Conservation (phyloP, 1,140 invertebrate genomes). For the Helicoverpa armigera region DNA sequence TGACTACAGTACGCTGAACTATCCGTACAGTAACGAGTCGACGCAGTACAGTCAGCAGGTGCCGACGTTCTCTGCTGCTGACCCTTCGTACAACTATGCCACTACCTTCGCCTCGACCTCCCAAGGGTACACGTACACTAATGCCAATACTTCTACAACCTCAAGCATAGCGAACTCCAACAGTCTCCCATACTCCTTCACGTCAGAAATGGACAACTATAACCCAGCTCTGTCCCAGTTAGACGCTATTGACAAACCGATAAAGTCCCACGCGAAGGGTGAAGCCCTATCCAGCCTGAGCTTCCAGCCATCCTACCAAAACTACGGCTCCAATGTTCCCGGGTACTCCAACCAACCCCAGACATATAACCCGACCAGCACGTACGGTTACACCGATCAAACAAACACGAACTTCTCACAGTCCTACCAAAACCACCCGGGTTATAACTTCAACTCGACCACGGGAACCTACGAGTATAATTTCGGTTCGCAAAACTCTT, state of each 20-base stretch:
- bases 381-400: slow-evolving; percentile 60
- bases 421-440: slow-evolving; percentile 87
- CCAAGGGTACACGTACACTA: slow-evolving; percentile 69
- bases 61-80: slow-evolving; percentile 55
- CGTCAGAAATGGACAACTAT: slow-evolving; percentile 54
- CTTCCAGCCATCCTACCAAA: slow-evolving; percentile 66
- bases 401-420: slow-evolving; percentile 62
- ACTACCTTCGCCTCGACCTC: slow-evolving; percentile 63
- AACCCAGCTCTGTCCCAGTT: slow-evolving; percentile 71
- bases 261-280: slow-evolving; percentile 83
- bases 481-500: slow-evolving; percentile 86
- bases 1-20: slow-evolving; percentile 70
- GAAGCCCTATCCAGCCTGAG: slow-evolving; percentile 67
- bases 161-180: slow-evolving; percentile 52
- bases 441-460: slow-evolving; percentile 84
- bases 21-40: slow-evolving; percentile 67
- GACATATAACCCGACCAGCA: slow-evolving; percentile 55
- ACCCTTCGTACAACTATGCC: slow-evolving; percentile 64
- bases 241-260: slow-evolving; percentile 76
- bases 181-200: slow-evolving; percentile 48
- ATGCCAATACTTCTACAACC: slow-evolving; percentile 64
- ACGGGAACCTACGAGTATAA: slow-evolving; percentile 86
- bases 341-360: slow-evolving; percentile 43
- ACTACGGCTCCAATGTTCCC: slow-evolving; percentile 51
- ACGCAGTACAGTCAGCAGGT: slow-evolving; percentile 58